These are phyloP conservation scores for Paragorgia papillata DNA, from an alignment of 92 coral and sea anemone species.

Conservation along the genomic window DNA sequence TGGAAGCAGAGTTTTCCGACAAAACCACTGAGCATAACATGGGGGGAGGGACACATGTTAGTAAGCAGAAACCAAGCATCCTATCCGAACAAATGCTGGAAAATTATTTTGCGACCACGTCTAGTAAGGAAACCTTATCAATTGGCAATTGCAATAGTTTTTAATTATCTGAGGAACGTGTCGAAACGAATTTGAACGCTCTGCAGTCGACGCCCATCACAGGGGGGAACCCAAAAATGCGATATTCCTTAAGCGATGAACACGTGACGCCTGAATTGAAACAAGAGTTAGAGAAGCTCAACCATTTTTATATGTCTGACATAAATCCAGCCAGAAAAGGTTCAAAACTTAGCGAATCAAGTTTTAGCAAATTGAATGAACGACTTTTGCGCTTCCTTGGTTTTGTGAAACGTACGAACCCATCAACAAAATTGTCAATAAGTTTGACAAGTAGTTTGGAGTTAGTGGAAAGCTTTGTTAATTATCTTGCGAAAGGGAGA, in stretches of 20 bases:
- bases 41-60: too few relatives aligned
- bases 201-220: background rate
- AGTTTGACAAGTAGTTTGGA: constrained; percentile 27
- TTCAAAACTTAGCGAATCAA: constrained; percentile 15
- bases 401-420: constrained; percentile 14
- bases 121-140: too few relatives aligned
- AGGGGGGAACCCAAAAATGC: constrained; percentile 19
- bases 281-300: constrained; percentile 17
- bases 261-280: constrained; percentile 12
- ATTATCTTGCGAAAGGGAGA: constrained; percentile 24
- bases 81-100: too few relatives aligned
- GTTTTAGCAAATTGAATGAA: constrained; percentile 18
- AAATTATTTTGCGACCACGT: too few relatives aligned
- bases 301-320: constrained; percentile 14
- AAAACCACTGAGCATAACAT: too few relatives aligned
- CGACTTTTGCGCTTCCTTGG: constrained; percentile 33
- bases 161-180: too few relatives aligned
- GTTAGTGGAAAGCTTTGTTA: constrained; percentile 20
- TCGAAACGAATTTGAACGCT: too few relatives aligned
- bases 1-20: too few relatives aligned
- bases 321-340: constrained; percentile 32
- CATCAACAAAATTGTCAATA: constrained; percentile 23
- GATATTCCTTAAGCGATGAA: background rate
- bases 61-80: too few relatives aligned
- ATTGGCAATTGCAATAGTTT: too few relatives aligned